Evolutionary conservation across 1,140 invertebrate species (phyloP).

Genomic region (Eurosta solidaginis): DNA sequence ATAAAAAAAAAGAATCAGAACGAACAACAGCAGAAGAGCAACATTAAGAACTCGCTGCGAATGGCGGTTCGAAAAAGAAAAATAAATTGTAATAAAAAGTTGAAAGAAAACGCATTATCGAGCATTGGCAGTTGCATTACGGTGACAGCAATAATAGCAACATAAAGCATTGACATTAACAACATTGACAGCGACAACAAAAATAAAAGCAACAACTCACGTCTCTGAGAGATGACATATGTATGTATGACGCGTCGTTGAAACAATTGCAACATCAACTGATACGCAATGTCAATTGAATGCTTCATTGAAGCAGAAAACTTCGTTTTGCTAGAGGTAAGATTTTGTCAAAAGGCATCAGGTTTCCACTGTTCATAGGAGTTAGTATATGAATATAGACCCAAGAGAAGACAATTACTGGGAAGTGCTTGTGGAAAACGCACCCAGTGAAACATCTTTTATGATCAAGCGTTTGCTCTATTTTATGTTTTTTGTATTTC

Average conservation of each 20-base stretch:
- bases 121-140: not conserved
- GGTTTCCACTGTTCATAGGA: not conserved
- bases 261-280: constrained; percentile 10
- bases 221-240: not conserved
- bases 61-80: not conserved
- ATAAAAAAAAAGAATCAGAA: not conserved
- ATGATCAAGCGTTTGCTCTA: too few relatives aligned
- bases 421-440: not conserved
- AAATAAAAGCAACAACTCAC: not conserved
- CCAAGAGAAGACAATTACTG: not conserved
- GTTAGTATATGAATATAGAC: too few relatives aligned
- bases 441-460: too few relatives aligned
- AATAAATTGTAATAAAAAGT: not conserved
- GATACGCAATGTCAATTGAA: constrained; percentile 17
- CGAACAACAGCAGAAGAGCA: not conserved
- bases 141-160: not conserved
- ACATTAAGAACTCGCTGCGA: not conserved
- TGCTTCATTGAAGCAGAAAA: constrained; percentile 25
- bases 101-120: not conserved
- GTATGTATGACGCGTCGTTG: not conserved
- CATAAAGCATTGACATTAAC: constrained; percentile 22
- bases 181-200: not conserved
- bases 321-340: not conserved
- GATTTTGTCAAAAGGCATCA: not conserved
- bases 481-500: too few relatives aligned